Base-by-base conservation (phyloP, 2,113 vertebrate species). In the Plecturocebus donacophilus region DNA sequence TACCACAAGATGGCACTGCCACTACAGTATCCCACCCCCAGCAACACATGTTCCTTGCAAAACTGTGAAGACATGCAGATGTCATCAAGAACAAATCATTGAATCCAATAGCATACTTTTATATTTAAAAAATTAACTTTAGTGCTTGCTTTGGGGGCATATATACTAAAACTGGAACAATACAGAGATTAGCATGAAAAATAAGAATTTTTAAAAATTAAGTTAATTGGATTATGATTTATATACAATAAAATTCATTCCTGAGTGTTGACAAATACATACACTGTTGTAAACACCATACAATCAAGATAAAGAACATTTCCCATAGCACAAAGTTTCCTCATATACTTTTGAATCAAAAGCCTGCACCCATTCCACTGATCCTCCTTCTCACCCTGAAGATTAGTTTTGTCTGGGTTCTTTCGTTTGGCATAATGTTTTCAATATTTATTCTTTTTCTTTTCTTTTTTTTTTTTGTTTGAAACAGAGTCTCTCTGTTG, bases 281-380 rank as follows among this genome's bases (percentile, higher is more conserved):
- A n/a, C 11, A 54, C 42, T 47, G 12, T 8, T 47, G 10, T 70
- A 86, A 79, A 10, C 68, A 85, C 20, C 17, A 71, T 23, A 92
- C 7, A 87, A 68, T 66, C 77, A 92, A 54, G n/a, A 82, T 68
- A 85, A 77, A 85, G 20, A 83, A 58, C 40, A 96, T n/a, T 89
- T 84, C 35, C 20, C 45, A 6, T 70, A 75, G n/a, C 38, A 84
- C 21, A 73, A 52, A 83, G 19, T 25, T 47, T 77, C 13, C 20
- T 70, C 49, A 70, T 9, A 52, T 2, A 8, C 13, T 32, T 68
- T 68, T 83, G 40, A 82, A 92, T 88, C 49, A 92, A 89, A 92
- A 93, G 30, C 6, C 76, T 83, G 20, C 6, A 3, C n/a, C 20
- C 4, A 83, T 13, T 32, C 71, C 49, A 71, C 13, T 83, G 79